Evolutionary conservation across 2,888 invertebrate genomes (phyloP).

Genomic region (Aphidoletes aphidimyza): DNA sequence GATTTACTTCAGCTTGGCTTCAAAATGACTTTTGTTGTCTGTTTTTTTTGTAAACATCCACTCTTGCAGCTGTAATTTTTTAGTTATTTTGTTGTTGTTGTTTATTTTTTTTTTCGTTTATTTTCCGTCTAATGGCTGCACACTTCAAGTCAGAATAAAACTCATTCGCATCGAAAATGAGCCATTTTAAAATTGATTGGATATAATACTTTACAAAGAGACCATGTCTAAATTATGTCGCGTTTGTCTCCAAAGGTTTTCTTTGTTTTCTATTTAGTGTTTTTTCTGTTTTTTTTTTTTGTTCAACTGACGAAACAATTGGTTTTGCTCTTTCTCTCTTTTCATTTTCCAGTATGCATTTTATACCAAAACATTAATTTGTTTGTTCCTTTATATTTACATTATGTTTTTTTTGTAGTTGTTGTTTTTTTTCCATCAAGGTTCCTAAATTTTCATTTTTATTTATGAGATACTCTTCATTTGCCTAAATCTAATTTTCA

Average conservation of each 20-base stretch:
- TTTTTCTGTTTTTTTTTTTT: neutral
- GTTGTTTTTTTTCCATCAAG: neutral
- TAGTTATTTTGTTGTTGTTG: too few relatives aligned
- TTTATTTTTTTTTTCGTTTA: too few relatives aligned
- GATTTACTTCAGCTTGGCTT: too few relatives aligned
- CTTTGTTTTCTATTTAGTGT: neutral
- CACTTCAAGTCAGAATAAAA: neutral
- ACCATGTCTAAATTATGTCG: slow-evolving; percentile 13
- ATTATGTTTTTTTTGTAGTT: neutral
- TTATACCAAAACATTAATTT: slow-evolving; percentile 2
- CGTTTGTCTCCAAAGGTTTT: neutral
- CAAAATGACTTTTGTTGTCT: too few relatives aligned
- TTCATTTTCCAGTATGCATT: neutral
- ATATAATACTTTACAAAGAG: neutral
- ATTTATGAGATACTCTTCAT: neutral
- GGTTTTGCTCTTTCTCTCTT: neutral
- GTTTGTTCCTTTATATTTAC: neutral
- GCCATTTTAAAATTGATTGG: slow-evolving; percentile 35
- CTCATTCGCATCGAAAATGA: neutral
- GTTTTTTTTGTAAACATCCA: too few relatives aligned
- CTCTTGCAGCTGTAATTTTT: too few relatives aligned
- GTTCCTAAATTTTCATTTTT: slow-evolving; percentile 16
- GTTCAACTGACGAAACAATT: neutral
- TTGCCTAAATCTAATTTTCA: slow-evolving; percentile 35
- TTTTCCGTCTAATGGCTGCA: too few relatives aligned